phyloP scores from a whole-genome alignment of 2,888 invertebrate genomes.

The Brachyptera putata region DNA sequence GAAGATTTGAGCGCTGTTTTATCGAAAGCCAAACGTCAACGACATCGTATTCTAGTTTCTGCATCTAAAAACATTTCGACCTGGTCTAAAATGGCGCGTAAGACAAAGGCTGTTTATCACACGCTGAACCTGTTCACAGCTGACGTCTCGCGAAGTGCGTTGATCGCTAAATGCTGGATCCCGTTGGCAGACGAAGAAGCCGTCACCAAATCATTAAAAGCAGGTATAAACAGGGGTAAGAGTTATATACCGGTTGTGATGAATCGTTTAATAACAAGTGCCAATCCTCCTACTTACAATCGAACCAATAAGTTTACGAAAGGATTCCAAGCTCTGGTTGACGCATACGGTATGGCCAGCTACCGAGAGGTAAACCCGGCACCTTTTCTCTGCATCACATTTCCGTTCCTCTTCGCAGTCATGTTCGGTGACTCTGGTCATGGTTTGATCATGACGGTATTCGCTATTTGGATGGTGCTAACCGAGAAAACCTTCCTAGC shows the following conservation, averaged over 20 bases:
- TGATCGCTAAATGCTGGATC: conserved; percentile 98
- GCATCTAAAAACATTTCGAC: conserved; percentile 97
- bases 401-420: conserved; percentile 37
- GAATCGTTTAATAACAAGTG: conserved; percentile 48
- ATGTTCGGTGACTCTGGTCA: conserved; percentile 16
- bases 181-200: too few relatives aligned
- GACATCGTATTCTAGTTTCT: conserved; percentile 94
- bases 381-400: conserved; percentile 54
- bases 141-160: conserved; percentile 97
- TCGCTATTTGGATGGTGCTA: not conserved
- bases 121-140: conserved; percentile 96
- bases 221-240: too few relatives aligned
- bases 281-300: conserved; percentile 53
- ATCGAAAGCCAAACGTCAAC: conserved; percentile 46
- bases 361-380: conserved; percentile 90
- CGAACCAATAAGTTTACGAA: conserved; percentile 54
- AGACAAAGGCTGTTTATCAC: conserved; percentile 98
- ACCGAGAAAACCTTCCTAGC: not conserved
- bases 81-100: conserved; percentile 97
- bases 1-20: conserved; percentile 82
- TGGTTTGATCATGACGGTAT: not conserved
- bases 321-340: conserved; percentile 66
- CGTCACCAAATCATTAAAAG: too few relatives aligned
- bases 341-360: conserved; percentile 87
- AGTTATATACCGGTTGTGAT: conserved; percentile 55